Base-by-base conservation (phyloP, 2,797 vertebrate genomes). In the Psittacula echo region DNA sequence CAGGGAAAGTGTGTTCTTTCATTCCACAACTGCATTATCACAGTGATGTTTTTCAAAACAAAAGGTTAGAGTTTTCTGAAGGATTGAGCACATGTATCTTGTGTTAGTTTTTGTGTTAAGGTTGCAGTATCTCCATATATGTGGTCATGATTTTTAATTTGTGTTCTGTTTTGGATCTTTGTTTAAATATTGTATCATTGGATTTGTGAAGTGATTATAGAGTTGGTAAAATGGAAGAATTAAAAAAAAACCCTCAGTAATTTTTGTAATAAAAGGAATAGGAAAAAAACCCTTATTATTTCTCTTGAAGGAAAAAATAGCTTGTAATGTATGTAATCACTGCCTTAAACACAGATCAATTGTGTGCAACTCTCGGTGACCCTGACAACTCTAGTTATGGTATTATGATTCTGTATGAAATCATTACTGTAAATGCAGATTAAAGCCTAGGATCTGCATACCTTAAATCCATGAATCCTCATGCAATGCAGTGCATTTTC, bases 231-330 rank as follows among this genome's bases (percentile, higher is more conserved):
- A 68, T 26, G 13, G 32, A 68, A 83, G 30, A 19, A 37, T 37
- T 60, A 10, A 60, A 24, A 60, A 51, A 58, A 27, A 26, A 7
- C 5, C 0, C 7, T 2, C 7, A 37, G 19, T 68, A 51, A 26
- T 64, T 76, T 61, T 66, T 56, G 22, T 39, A 32, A 39, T 47
- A 78, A 83, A 50, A 56, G 7, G 24, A 58, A 71, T 45, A 67
- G 18, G 6, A 65, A 61, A 45, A 68, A 66, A 62, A 10, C 4
- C 5, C 4, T 34, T 24, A 15, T 30, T 81, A 17, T 66, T 74
- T 85, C 12, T 85, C 19, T 82, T 23, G 29, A 66, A 64, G 27
- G 27, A 60, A 76, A 71, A 39, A 44, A 41, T 27, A 61, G 4
- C 64, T 67, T 86, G 19, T 53, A 58, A 37, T 23, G 12, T 65